A percentile compares a stretch with the other conserved stretches of the same genome.
Evolutionary conservation across 2,113 vertebrate genomes (phyloP).

Genomic region (Megaceryle torquata): DNA sequence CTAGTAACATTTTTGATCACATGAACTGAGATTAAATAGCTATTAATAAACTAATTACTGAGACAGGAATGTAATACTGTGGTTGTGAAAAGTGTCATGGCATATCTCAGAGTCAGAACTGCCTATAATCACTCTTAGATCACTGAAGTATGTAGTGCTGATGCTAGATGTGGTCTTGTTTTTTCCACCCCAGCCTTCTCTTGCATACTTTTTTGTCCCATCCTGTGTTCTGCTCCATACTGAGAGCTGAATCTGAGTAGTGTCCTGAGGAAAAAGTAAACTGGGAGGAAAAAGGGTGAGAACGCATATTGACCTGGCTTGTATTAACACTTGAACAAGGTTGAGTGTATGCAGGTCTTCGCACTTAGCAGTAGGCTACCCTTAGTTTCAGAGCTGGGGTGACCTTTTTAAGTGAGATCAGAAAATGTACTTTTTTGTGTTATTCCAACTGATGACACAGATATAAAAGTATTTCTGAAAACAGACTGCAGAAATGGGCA

Average conservation of each 20-base stretch:
- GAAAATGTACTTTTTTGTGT: neutral
- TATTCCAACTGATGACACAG: neutral
- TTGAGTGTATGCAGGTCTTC: neutral
- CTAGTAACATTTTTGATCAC: neutral
- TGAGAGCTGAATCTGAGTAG: neutral
- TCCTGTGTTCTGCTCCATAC: neutral
- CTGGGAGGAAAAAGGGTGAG: neutral
- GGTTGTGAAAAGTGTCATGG: neutral
- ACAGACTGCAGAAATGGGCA: neutral
- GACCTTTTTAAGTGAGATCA: neutral
- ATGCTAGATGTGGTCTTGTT: neutral
- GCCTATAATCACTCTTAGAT: neutral
- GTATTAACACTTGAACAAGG: neutral
- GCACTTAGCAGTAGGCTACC: neutral
- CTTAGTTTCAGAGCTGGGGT: neutral
- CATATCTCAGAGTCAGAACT: neutral
- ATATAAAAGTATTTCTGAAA: neutral
- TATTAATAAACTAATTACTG: constrained; percentile 5
- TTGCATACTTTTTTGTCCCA: neutral
- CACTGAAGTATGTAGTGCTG: neutral
- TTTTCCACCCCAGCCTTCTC: neutral
- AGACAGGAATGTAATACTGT: neutral
- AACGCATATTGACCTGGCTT: neutral
- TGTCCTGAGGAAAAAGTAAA: neutral
- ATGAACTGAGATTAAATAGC: neutral